Conservation (phyloP, 2,113 vertebrate genomes). For the Leptosomus discolor region DNA sequence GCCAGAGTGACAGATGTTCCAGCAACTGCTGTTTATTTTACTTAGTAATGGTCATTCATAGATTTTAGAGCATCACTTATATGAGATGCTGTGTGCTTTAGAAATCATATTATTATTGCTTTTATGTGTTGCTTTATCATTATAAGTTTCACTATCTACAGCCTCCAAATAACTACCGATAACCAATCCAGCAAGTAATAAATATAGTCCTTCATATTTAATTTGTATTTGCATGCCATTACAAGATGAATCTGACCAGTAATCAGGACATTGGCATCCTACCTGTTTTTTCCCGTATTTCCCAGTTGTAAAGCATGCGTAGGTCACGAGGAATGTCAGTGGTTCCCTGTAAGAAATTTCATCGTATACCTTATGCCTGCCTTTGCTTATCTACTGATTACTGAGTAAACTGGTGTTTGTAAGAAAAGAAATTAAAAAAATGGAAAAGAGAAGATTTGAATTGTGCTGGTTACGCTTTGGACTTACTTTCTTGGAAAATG, state of each 20-base stretch:
- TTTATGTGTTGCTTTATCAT: not conserved
- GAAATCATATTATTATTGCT: not conserved
- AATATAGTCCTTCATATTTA: not conserved
- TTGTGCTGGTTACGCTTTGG: not conserved
- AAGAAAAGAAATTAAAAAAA: not conserved
- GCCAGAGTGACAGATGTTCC: not conserved
- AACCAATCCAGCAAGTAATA: not conserved
- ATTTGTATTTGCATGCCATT: not conserved
- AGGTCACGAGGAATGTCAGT: not conserved
- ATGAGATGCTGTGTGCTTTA: not conserved
- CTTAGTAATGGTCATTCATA: not conserved
- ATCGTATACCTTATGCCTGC: not conserved
- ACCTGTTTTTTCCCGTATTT: not conserved
- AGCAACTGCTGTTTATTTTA: not conserved
- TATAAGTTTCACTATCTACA: not conserved
- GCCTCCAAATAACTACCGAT: not conserved
- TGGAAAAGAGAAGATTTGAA: not conserved
- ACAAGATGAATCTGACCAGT: not conserved
- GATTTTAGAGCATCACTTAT: not conserved
- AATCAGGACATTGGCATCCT: not conserved
- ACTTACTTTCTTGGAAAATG: not conserved
- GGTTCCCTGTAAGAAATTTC: not conserved
- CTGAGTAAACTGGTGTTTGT: not conserved
- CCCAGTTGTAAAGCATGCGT: not conserved
- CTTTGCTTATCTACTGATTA: not conserved